Evolutionary conservation across 2,888 invertebrate species (phyloP), one percentile per base, ranked within the genome.

Genomic region (Lottia scabra): DNA sequence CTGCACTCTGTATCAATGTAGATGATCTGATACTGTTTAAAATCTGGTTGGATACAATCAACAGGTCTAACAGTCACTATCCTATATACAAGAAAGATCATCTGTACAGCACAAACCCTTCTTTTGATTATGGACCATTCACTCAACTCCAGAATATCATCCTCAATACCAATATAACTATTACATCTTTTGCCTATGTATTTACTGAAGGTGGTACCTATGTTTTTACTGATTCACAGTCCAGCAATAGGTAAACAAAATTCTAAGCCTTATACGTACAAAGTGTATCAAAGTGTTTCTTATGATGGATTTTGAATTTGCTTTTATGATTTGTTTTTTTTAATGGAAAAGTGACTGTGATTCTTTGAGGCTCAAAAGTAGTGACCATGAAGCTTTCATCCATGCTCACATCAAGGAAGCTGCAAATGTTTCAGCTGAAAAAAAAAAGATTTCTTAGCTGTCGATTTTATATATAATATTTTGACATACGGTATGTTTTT

Each of bases 121-220:
- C 77, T 15, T 88, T 88, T 73, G 88, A 88, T 77, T 88, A 82
- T 66, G 87, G 88, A 12, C 81, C 85, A n/a, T 88, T 88, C 79
- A 81, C 81, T 0, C 76, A 81, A 70, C 84, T 88, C 56, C 72
- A 80, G 62, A 84, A 83, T 65, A 80, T 83, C 72, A 81, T 88
- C n/a, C 79, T 76, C 30, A 83, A 82, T 74, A 88, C 88, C 23
- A 88, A 87, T 70, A 85, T 85, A 8, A 82, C 84, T 62, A 81
- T 87, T 69, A 81, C 83, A 23, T 81, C 85, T n/a, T 88, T 88
- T 72, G 85, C 85, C 2, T 81, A 84, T 68, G 83, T 84, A 19
- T 88, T 88, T 78, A 79, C 79, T 2, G 85, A 86, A n/a, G 79
- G 82, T 23, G 88, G 88, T n/a, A 85, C 83, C 16, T 88, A 83